These are phyloP conservation scores for Macrostomum lignano DNA, from an alignment of 1,140 invertebrate genomes.

Conservation along the genomic window DNA sequence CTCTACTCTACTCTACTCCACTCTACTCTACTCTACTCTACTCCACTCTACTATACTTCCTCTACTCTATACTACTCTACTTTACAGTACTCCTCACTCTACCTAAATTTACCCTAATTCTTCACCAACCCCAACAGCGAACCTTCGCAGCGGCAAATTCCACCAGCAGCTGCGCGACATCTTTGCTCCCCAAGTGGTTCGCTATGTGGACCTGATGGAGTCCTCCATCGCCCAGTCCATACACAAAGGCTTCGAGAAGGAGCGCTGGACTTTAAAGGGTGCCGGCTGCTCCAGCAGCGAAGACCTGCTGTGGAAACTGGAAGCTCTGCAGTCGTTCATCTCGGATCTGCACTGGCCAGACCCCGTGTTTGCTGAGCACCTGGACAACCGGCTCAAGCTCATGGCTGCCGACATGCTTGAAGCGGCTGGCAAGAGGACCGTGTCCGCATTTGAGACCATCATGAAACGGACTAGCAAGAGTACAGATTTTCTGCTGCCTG, in stretches of 20 bases:
- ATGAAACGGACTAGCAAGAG: slow-evolving; percentile 69
- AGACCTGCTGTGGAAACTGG: slow-evolving; percentile 93
- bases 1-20: too few relatives aligned
- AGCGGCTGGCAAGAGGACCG: slow-evolving; percentile 58
- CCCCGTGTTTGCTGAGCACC: slow-evolving; percentile 71
- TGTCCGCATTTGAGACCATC: slow-evolving; percentile 48
- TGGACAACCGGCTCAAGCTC: slow-evolving; percentile 77
- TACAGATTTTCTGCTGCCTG: slow-evolving; percentile 82
- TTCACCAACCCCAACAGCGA: slow-evolving; percentile 38
- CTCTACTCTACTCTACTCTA: too few relatives aligned
- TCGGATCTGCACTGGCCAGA: slow-evolving; percentile 94
- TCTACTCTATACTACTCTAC: too few relatives aligned
- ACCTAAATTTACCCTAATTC: not conserved
- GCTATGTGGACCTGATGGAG: slow-evolving; percentile 97
- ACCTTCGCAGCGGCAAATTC: slow-evolving; percentile 76
- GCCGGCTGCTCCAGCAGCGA: too few relatives aligned
- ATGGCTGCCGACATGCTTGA: slow-evolving; percentile 99
- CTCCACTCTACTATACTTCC: too few relatives aligned
- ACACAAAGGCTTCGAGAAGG: slow-evolving; percentile 91
- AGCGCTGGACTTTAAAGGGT: too few relatives aligned
- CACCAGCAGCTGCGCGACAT: slow-evolving; percentile 83
- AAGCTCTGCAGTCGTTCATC: slow-evolving; percentile 88
- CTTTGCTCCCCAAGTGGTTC: slow-evolving; percentile 77
- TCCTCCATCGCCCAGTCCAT: slow-evolving; percentile 93
- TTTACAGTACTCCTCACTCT: too few relatives aligned